A percentile compares a stretch with the other conserved stretches of the same genome.
phyloP scores from a whole-genome alignment of 2,888 invertebrate genomes.

The Andrena haemorrhoa region DNA sequence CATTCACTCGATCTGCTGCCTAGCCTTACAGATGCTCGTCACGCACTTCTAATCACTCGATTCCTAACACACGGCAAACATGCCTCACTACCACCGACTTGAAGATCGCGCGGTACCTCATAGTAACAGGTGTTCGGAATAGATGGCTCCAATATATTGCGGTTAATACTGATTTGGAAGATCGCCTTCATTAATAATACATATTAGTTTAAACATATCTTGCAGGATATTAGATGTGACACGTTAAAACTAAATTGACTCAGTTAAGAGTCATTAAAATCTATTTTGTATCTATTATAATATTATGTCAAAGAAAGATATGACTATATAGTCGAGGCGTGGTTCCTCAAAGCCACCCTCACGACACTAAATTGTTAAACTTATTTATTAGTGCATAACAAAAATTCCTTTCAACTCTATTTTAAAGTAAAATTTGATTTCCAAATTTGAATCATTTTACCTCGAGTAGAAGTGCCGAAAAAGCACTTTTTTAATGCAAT shows the following conservation, averaged over 20 bases:
- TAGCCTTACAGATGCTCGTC: neutral
- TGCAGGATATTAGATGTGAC: neutral
- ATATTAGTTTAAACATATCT: neutral
- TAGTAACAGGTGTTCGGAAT: slow-evolving; percentile 1
- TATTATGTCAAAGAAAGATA: too few relatives aligned
- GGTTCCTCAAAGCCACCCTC: too few relatives aligned
- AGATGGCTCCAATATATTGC: neutral
- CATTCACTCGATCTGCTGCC: neutral
- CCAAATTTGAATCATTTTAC: neutral
- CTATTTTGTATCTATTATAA: too few relatives aligned
- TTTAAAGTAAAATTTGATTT: neutral
- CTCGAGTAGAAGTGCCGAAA: neutral
- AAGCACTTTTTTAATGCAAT: neutral
- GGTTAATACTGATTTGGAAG: neutral
- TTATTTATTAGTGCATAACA: too few relatives aligned
- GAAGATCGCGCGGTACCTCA: neutral
- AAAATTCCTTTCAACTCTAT: neutral
- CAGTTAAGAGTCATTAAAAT: neutral
- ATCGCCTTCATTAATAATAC: neutral
- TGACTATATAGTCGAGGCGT: too few relatives aligned
- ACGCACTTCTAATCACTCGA: slow-evolving; percentile 2
- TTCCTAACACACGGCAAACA: slow-evolving; percentile 3
- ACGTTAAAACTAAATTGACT: neutral
- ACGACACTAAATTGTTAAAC: too few relatives aligned
- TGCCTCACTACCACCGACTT: neutral